Conservation (phyloP, 2,888 invertebrate species). For the Meiosimyza platycephala region DNA sequence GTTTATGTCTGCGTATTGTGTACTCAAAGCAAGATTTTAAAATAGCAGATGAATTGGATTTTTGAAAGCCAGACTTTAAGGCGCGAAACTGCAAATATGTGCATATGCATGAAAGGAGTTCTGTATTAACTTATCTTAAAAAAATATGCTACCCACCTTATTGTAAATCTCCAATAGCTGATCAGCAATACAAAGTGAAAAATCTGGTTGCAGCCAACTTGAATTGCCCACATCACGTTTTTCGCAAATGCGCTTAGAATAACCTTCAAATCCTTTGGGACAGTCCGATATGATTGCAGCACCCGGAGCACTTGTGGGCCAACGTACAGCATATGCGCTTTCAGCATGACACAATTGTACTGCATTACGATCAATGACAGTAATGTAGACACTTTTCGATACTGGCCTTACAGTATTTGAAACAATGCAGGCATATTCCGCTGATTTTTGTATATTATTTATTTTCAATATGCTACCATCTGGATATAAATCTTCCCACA, state of each 20-base stretch:
- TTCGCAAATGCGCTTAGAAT: conserved; percentile 71
- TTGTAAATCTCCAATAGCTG: conserved; percentile 74
- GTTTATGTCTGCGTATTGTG: conserved; percentile 57
- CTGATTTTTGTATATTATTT: conserved; percentile 81
- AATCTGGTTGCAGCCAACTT: conserved; percentile 81
- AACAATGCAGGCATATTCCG: conserved; percentile 81
- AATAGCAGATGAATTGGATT: conserved; percentile 66
- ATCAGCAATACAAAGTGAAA: conserved; percentile 78
- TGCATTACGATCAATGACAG: conserved; percentile 73
- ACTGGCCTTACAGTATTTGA: conserved; percentile 69
- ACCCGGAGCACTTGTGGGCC: conserved; percentile 80
- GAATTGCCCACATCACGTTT: conserved; percentile 74
- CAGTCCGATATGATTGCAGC: conserved; percentile 75
- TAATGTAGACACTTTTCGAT: conserved; percentile 75
- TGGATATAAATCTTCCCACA: conserved; percentile 87
- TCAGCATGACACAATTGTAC: conserved; percentile 72
- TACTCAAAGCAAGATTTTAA: conserved; percentile 65
- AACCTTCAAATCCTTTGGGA: conserved; percentile 71
- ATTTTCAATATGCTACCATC: conserved; percentile 85
- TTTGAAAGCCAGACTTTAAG: conserved; percentile 64
- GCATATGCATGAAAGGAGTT: conserved; percentile 15
- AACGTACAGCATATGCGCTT: conserved; percentile 71
- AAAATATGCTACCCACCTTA: conserved; percentile 55
- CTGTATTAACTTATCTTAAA: conserved; percentile 66
- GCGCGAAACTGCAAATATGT: conserved; percentile 54